Evolutionary conservation across 1,140 invertebrate species (phyloP).

Genomic region (Philopotamus ludificatus): DNA sequence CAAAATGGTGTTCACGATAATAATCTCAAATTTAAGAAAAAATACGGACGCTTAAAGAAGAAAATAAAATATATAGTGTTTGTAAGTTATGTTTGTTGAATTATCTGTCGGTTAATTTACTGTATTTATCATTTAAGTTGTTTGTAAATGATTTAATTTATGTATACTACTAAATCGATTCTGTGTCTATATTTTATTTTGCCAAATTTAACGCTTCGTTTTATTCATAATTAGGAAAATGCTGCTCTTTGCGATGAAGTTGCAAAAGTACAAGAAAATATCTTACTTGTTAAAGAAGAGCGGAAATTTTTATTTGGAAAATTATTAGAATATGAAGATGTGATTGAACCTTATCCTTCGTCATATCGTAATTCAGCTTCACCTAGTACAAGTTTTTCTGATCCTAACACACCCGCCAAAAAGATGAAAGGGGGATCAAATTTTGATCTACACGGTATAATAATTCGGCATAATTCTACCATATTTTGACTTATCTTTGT

Average conservation of each 20-base stretch:
- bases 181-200: conserved; percentile 4
- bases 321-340: conserved; percentile 60
- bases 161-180: conserved; percentile 18
- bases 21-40: conserved; percentile 57
- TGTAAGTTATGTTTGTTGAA: conserved; percentile 50
- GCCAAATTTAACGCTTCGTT: not conserved
- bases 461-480: not conserved
- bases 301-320: conserved; percentile 68
- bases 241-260: conserved; percentile 78
- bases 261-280: conserved; percentile 69
- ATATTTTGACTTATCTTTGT: not conserved
- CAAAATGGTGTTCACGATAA: conserved; percentile 35
- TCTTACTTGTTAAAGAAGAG: conserved; percentile 69
- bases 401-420: conserved; percentile 37
- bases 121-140: conserved; percentile 10
- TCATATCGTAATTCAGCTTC: conserved; percentile 37
- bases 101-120: too few relatives aligned
- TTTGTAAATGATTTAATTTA: too few relatives aligned
- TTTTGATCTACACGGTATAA: conserved; percentile 37
- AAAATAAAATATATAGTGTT: conserved; percentile 57
- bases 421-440: conserved; percentile 40
- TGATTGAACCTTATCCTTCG: conserved; percentile 30
- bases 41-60: conserved; percentile 56
- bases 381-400: conserved; percentile 38
- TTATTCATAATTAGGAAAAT: conserved; percentile 70